These are phyloP conservation scores for Nesogale talazaci DNA, from an alignment of 2,113 vertebrate genomes.

Conservation along the genomic window DNA sequence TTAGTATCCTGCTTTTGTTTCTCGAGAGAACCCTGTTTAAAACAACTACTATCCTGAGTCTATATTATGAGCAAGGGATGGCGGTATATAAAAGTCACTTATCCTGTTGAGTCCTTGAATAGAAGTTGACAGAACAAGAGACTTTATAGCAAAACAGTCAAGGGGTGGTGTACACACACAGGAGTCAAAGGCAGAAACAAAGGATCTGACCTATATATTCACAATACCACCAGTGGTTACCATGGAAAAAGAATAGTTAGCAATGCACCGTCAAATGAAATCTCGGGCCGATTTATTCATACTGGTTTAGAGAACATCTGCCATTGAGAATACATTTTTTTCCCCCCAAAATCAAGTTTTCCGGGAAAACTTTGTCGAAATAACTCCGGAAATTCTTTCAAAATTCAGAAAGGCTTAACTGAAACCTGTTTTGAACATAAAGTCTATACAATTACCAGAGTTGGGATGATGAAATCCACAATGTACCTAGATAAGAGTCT, in stretches of 20 bases:
- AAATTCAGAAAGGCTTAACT: constrained; percentile 30
- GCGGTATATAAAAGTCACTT: constrained; percentile 13
- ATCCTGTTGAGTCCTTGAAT: constrained; percentile 9
- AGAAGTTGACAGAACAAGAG: too few relatives aligned
- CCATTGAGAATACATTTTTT: not conserved
- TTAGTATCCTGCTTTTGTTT: too few relatives aligned
- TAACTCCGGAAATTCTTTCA: constrained; percentile 26
- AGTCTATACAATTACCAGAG: not conserved
- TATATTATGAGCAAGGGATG: constrained; percentile 32
- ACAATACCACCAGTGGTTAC: not conserved
- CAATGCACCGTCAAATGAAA: not conserved
- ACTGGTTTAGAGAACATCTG: not conserved
- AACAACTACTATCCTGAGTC: not conserved
- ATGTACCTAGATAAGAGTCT: not conserved
- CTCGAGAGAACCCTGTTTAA: too few relatives aligned
- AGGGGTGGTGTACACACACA: not conserved
- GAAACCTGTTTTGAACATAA: constrained; percentile 26
- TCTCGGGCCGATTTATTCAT: not conserved
- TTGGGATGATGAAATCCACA: not conserved
- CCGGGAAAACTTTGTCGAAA: constrained; percentile 35
- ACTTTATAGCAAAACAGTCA: not conserved
- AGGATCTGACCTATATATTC: not conserved
- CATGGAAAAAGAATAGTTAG: not conserved
- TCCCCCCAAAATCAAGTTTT: constrained; percentile 2
- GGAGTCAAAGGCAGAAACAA: not conserved